Base-by-base conservation (phyloP, 2,888 invertebrate species). In the Troides oblongomaculatus region DNA sequence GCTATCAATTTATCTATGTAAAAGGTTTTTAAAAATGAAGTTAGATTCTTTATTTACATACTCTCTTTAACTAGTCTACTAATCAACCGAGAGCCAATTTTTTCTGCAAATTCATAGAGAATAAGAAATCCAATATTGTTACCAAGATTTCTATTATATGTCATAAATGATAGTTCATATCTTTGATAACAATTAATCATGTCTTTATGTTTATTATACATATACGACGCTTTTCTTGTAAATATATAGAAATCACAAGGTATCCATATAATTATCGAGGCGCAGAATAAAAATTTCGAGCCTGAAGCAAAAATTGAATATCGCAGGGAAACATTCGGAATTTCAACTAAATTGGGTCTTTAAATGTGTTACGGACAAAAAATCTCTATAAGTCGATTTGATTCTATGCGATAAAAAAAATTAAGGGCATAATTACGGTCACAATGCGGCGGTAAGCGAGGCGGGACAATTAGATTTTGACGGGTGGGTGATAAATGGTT, bases 381-480 rank as follows among this genome's bases (percentile, higher is more conserved):
- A 88, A 86, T 75, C 75, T 73, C 82, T 83, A 79, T 77, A 81
- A 84, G 83, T 84, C 86, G 87, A 85, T 90, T 90, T 86, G 79
- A 84, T 84, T 85, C 80, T 81, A 81, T n/a, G 36, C 60, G 43
- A n/a, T 53, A n/a, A 64, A 83, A 85, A 90, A 89, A 90, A 90
- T 87, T 88, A 88, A 87, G 88, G 89, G 85, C 83, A 81, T 92
- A 91, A 92, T 92, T 90, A 92, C 82, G 89, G 87, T 88, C 90
- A 92, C 91, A 89, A 89, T 86, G 84, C 85, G 78, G 83, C 84
- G 88, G 91, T 90, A 88, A 87, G 87, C 85, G 85, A 86, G 83
- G 86, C 87, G 86, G 90, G 91, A 92, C 92, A 92, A 92, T 92
- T 92, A 92, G 89, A 88, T 89, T 92, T 90, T 92, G 92, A 92